A percentile compares a stretch with the other conserved stretches of the same genome.
phyloP scores from a whole-genome alignment of 1,140 invertebrate genomes.

The Pseudomyrmex gracilis region DNA sequence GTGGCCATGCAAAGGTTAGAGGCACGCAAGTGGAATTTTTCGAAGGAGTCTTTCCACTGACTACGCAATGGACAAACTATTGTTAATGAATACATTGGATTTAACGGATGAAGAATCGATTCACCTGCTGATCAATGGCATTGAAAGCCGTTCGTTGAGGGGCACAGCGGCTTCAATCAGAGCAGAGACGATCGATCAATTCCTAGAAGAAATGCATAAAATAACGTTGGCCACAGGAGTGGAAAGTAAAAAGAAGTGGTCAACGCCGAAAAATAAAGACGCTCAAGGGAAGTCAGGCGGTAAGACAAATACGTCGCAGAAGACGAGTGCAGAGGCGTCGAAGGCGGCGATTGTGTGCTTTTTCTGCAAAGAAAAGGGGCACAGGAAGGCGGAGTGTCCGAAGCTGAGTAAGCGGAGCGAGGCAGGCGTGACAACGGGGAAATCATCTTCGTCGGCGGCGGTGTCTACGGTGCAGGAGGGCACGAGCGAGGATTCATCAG shows the following conservation, averaged over 20 bases:
- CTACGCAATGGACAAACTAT: background rate
- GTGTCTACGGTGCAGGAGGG: too few relatives aligned
- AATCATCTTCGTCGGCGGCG: too few relatives aligned
- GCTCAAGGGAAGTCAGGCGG: rapidly evolving
- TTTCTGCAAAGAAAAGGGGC: background rate
- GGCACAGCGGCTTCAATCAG: background rate
- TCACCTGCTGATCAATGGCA: background rate
- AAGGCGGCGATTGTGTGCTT: background rate
- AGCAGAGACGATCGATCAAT: background rate
- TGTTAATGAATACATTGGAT: background rate
- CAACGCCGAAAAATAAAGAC: background rate
- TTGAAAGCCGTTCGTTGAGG: background rate
- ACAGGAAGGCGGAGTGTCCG: too few relatives aligned
- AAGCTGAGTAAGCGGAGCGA: too few relatives aligned
- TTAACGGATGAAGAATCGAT: background rate
- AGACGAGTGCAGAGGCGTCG: too few relatives aligned
- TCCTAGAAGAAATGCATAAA: background rate
- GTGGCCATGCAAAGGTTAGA: background rate
- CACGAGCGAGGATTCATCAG: too few relatives aligned
- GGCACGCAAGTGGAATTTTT: background rate
- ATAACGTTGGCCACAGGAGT: background rate
- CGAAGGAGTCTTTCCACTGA: background rate
- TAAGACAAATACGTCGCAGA: too few relatives aligned
- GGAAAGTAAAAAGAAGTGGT: too few relatives aligned
- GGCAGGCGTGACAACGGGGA: too few relatives aligned